These are phyloP conservation scores for Hemaris fuciformis DNA, from an alignment of 2,888 invertebrate genomes.

Conservation along the genomic window DNA sequence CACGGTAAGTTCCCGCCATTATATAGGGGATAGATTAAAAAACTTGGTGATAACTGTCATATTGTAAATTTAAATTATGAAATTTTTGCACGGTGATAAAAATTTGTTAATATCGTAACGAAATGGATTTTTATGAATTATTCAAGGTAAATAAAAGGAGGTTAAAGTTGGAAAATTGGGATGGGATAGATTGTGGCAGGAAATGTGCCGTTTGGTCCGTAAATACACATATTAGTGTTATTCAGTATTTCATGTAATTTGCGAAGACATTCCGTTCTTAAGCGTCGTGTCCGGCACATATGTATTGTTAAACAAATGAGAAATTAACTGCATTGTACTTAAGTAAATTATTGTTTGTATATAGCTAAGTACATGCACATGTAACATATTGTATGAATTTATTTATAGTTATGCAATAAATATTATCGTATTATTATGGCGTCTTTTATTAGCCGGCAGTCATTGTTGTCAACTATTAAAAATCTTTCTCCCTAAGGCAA, in stretches of 20 bases:
- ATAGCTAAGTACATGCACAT: conserved; percentile 26
- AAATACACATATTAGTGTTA: not conserved
- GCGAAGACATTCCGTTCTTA: not conserved
- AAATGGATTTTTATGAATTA: too few species aligned
- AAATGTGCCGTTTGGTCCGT: not conserved
- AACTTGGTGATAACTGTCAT: too few species aligned
- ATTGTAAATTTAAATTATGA: too few species aligned
- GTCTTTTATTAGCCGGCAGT: too few species aligned
- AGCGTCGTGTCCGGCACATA: conserved; percentile 26
- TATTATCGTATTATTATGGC: conserved; percentile 19
- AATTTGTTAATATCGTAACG: too few species aligned
- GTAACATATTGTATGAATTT: conserved; percentile 10
- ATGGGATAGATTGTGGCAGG: too few species aligned
- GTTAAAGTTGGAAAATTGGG: too few species aligned
- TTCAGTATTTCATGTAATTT: not conserved
- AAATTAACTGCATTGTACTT: conserved; percentile 45
- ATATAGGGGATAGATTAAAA: not conserved
- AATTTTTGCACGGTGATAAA: too few species aligned
- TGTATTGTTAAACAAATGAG: conserved; percentile 10
- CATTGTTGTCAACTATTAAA: too few species aligned
- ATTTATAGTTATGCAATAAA: conserved; percentile 12
- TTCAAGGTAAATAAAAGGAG: too few species aligned
- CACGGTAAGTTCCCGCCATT: not conserved
- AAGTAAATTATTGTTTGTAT: conserved; percentile 68
- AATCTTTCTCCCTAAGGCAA: too few species aligned